These are phyloP conservation scores for Scaptomyza hsui DNA, from an alignment of 1,140 invertebrate genomes.

Conservation along the genomic window DNA sequence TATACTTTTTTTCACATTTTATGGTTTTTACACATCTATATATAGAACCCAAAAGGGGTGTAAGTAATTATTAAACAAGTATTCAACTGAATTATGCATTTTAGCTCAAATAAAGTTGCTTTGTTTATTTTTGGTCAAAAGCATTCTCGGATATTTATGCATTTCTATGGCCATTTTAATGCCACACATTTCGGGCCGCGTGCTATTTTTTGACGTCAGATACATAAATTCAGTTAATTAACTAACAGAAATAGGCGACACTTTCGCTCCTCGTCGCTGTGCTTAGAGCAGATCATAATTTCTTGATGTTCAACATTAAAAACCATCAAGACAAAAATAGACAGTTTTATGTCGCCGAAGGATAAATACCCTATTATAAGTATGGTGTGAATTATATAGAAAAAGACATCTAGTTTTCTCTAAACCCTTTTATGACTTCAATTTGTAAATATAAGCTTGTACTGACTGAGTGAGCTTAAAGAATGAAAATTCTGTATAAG, in stretches of 20 bases:
- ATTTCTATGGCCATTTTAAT: slow-evolving; percentile 58
- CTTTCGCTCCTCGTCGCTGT: slow-evolving; percentile 42
- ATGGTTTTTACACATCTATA: slow-evolving; percentile 44
- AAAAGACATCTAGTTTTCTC: too few relatives aligned
- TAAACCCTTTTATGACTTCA: too few relatives aligned
- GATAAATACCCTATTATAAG: not conserved
- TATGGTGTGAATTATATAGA: not conserved
- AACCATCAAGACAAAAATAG: slow-evolving; percentile 3
- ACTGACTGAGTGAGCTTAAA: too few relatives aligned
- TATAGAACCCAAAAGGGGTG: slow-evolving; percentile 16
- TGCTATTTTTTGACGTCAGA: slow-evolving; percentile 78
- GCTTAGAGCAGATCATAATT: slow-evolving; percentile 69
- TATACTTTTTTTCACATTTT: not conserved
- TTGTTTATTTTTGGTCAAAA: slow-evolving; percentile 25
- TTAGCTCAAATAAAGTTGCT: slow-evolving; percentile 26
- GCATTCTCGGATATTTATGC: slow-evolving; percentile 65
- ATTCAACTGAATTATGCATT: slow-evolving; percentile 37
- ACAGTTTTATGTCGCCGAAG: not conserved
- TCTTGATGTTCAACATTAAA: slow-evolving; percentile 41
- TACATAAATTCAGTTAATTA: slow-evolving; percentile 81
- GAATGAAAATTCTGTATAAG: too few relatives aligned
- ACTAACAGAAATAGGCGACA: slow-evolving; percentile 76
- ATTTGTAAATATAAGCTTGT: too few relatives aligned
- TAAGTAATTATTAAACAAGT: slow-evolving; percentile 47
- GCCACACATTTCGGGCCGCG: slow-evolving; percentile 62